Conservation (phyloP, 2,113 vertebrate species). For the Larimichthys polyactis region DNA sequence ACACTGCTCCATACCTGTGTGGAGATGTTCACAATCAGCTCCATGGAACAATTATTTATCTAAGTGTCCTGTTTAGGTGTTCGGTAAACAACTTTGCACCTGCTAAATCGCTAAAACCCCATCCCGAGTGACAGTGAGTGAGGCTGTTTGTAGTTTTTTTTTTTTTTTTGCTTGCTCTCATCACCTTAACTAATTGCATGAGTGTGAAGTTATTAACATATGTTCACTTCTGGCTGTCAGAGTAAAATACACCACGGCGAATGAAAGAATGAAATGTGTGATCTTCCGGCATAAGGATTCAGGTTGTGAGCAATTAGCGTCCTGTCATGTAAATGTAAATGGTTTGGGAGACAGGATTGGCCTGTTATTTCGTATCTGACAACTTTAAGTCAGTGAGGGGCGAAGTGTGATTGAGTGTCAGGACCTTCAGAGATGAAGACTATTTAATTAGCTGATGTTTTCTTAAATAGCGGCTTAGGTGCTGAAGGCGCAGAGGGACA, state of each 20-base stretch:
- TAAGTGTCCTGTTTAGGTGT: neutral
- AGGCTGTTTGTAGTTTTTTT: neutral
- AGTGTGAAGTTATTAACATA: neutral
- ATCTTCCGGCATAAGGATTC: neutral
- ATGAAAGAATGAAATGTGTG: neutral
- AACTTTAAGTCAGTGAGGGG: neutral
- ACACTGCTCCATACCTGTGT: conserved; percentile 94
- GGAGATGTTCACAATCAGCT: conserved; percentile 15
- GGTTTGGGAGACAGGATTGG: neutral
- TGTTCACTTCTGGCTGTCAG: neutral
- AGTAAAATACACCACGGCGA: neutral
- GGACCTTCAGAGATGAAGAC: neutral
- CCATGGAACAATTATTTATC: neutral
- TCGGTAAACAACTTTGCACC: neutral
- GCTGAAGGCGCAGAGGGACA: conserved; percentile 31
- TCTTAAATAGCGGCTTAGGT: conserved; percentile 31
- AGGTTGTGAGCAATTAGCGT: neutral
- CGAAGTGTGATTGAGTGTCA: conserved; percentile 11
- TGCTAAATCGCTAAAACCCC: neutral
- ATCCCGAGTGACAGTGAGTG: neutral
- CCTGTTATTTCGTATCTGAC: neutral
- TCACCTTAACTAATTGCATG: neutral
- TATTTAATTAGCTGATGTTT: conserved; percentile 19
- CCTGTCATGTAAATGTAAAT: neutral
- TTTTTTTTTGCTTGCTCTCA: neutral